phyloP scores from a whole-genome alignment of 2,797 vertebrate species.

The Phyllotis vaccarum region DNA sequence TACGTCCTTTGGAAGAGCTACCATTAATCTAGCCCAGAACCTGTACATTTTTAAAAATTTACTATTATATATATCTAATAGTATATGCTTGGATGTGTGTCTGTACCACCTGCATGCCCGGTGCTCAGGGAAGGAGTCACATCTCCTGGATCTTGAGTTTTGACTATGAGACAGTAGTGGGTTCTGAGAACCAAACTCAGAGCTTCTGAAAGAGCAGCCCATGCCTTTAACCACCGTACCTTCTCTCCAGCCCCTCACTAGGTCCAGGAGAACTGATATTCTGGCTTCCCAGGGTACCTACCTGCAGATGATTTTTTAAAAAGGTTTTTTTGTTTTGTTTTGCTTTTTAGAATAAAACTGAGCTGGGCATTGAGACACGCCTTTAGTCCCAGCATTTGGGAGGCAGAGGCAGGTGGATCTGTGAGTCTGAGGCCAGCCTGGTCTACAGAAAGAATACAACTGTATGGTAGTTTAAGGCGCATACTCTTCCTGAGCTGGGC shows the following conservation, averaged over 20 bases:
- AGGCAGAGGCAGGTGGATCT: neutral
- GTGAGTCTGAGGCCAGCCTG: neutral
- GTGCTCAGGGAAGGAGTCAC: neutral
- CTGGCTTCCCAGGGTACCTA: neutral
- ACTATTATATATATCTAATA: neutral
- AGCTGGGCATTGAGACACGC: neutral
- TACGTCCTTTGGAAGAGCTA: neutral
- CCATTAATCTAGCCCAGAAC: neutral
- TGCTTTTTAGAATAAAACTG: neutral
- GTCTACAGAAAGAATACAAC: neutral
- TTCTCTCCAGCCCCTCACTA: neutral
- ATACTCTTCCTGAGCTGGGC: neutral
- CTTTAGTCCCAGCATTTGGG: neutral
- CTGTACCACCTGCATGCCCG: neutral
- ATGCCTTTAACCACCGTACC: neutral
- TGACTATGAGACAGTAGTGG: neutral
- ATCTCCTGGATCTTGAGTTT: neutral
- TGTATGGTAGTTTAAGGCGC: neutral
- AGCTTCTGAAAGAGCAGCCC: neutral
- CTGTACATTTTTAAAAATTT: neutral
- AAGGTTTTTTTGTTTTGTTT: neutral
- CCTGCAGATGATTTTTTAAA: neutral
- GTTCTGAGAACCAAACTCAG: neutral
- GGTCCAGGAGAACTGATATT: neutral
- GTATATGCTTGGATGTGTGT: neutral